These are phyloP conservation scores for Drosophila algonquin DNA, from an alignment of 2,888 invertebrate species.

Conservation along the genomic window DNA sequence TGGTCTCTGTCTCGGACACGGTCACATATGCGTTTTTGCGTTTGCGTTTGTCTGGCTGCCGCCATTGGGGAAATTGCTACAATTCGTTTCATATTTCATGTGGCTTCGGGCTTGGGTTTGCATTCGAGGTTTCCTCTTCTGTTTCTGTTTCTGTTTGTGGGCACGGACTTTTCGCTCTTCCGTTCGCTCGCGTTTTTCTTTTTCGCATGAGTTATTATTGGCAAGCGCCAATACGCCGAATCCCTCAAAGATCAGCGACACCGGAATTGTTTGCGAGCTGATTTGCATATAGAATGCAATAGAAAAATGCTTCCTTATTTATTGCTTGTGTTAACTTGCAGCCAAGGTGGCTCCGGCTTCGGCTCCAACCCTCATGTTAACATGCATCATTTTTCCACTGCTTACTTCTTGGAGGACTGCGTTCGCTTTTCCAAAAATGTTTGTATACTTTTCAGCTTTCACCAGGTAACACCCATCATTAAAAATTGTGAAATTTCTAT, in stretches of 20 bases:
- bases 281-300: slow-evolving; percentile 76
- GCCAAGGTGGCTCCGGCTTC: background rate
- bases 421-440: background rate
- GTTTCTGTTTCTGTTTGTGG: slow-evolving; percentile 28
- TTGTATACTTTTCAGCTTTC: slow-evolving; percentile 34
- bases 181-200: slow-evolving; percentile 8
- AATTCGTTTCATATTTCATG: slow-evolving; percentile 78
- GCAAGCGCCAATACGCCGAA: slow-evolving; percentile 34
- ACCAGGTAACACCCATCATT: background rate
- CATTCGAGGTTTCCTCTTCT: slow-evolving; percentile 8
- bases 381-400: background rate
- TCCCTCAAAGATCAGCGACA: slow-evolving; percentile 14
- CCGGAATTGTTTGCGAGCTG: slow-evolving; percentile 42
- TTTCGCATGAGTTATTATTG: slow-evolving; percentile 70
- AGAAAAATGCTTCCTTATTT: slow-evolving; percentile 47
- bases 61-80: slow-evolving; percentile 71
- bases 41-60: slow-evolving; percentile 28
- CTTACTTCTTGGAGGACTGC: slow-evolving; percentile 36
- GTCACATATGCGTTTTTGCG: slow-evolving; percentile 67
- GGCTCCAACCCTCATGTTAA: background rate
- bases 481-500: slow-evolving; percentile 20
- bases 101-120: slow-evolving; percentile 43
- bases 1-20: slow-evolving; percentile 20
- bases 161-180: slow-evolving; percentile 2
- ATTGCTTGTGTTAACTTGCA: slow-evolving; percentile 17